Evolutionary conservation across 2,888 invertebrate genomes (phyloP), one percentile per base, ranked within the genome.

Genomic region (Trisateles emortualis): DNA sequence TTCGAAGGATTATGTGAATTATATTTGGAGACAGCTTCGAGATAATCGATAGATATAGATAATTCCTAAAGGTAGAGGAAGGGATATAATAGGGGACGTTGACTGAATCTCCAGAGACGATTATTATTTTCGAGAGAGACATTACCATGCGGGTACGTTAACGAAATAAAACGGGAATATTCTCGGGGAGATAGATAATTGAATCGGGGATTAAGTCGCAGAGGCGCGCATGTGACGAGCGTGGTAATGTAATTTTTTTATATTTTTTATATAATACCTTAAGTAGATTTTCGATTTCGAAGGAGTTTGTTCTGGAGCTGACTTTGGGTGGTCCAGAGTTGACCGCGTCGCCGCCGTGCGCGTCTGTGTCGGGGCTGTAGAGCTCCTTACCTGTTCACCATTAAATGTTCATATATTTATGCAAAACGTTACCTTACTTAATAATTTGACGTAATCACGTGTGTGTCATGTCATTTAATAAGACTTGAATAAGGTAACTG

Each of bases 201-300:
- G 78, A 80, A 83, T 81, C 59, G 64, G 76, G 71, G 78, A 78
- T 82, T 77, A 78, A 69, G 68, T 76, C 75, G 68, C 70, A 76
- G 60, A 69, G 72, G 69, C 68, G 77, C 73, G 74, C 71, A 68
- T 72, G 71, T 71, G 65, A 73, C 53, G 71, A 65, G 67, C 59
- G 61, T 64, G 58, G 65, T 61, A 72, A 77, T 70, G 52, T 73
- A 64, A 61, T 72, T 64, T 68, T 61, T 71, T 48, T 62, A 66
- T 64, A 62, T 60, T 49, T 60, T 49, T 54, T 47, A 33, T 41
- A 36, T 40, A 59, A 48, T 56, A 56, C 94, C 95, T 98, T 98
- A 68, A 99, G 94, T 78, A 98, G 95, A 91, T 98, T 98, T 93
- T 98, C 98, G 78, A 98, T 98, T 93, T 98, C 98, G 87, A 98